Percentiles rank a stretch among this genome's conserved stretches.
Conservation (phyloP, 2,888 invertebrate genomes). For the Pomacea canaliculata region DNA sequence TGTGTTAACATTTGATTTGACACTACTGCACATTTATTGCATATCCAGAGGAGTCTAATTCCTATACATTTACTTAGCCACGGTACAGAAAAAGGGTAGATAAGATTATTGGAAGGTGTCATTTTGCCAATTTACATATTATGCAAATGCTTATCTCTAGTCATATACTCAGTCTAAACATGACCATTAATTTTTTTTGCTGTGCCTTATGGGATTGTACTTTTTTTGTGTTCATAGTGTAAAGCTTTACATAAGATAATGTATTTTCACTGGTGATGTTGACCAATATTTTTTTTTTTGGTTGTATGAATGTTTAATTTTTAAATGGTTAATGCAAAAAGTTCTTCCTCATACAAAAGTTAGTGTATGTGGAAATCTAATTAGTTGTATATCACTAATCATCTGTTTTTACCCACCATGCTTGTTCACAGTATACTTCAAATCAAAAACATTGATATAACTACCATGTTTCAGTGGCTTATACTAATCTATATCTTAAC, state of each 20-base stretch:
- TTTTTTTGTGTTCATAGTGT: constrained; percentile 54
- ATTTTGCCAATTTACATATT: constrained; percentile 33
- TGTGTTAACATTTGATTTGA: constrained; percentile 1
- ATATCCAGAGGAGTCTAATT: constrained; percentile 22
- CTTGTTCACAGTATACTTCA: constrained; percentile 36
- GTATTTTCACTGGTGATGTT: constrained; percentile 57
- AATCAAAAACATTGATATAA: constrained; percentile 32
- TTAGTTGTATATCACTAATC: constrained; percentile 23
- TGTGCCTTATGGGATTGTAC: constrained; percentile 63
- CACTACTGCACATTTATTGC: constrained; percentile 15
- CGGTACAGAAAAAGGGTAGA: constrained; percentile 22
- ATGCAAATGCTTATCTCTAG: constrained; percentile 41
- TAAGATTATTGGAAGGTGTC: constrained; percentile 20
- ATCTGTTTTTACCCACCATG: constrained; percentile 37
- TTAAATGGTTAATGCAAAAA: constrained; percentile 20
- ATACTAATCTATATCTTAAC: constrained; percentile 16
- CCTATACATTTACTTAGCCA: constrained; percentile 17
- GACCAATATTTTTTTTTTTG: constrained; percentile 44
- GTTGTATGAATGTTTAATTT: constrained; percentile 36
- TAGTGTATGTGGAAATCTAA: constrained; percentile 23
- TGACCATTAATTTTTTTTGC: constrained; percentile 61
- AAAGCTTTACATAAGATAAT: constrained; percentile 59
- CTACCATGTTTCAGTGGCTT: constrained; percentile 17
- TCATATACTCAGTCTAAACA: constrained; percentile 58
- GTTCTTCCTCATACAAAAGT: background rate